These are phyloP conservation scores for Paracyclopina nana DNA, from an alignment of 1,140 invertebrate genomes.

Conservation along the genomic window DNA sequence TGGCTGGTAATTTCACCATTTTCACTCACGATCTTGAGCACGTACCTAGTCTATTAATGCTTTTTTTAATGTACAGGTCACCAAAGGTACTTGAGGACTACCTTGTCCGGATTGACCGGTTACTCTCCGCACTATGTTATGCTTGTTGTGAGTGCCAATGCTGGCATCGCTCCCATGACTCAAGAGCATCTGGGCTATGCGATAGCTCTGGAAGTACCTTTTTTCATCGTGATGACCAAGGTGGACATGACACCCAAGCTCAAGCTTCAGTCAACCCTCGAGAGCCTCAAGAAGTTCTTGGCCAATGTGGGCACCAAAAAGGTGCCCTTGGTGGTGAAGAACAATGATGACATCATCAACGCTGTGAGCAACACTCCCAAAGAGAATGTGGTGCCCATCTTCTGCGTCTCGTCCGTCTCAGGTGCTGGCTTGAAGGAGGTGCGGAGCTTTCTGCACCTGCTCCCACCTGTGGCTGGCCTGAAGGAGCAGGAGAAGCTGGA, in stretches of 20 bases:
- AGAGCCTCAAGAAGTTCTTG: slow-evolving; percentile 3
- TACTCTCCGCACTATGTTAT: slow-evolving; percentile 88
- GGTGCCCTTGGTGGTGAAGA: slow-evolving; percentile 39
- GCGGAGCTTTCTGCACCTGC: slow-evolving; percentile 50
- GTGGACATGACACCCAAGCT: slow-evolving; percentile 39
- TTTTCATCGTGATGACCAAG: slow-evolving; percentile 78
- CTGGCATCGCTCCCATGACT: slow-evolving; percentile 43
- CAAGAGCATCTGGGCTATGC: slow-evolving; percentile 67
- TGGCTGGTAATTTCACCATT: too few relatives aligned
- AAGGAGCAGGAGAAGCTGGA: slow-evolving; percentile 49
- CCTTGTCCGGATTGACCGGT: slow-evolving; percentile 76
- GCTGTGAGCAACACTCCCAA: slow-evolving; percentile 39
- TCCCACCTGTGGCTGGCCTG: slow-evolving; percentile 44
- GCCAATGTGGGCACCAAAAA: slow-evolving; percentile 12
- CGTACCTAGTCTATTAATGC: too few relatives aligned
- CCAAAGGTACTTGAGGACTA: slow-evolving; percentile 85
- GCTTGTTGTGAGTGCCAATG: slow-evolving; percentile 52
- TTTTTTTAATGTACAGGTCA: too few relatives aligned
- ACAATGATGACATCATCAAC: slow-evolving; percentile 47
- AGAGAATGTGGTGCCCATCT: slow-evolving; percentile 57
- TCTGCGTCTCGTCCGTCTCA: slow-evolving; percentile 82
- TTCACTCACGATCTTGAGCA: too few relatives aligned
- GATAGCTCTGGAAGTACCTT: slow-evolving; percentile 60
- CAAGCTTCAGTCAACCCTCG: slow-evolving; percentile 6
- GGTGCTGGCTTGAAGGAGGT: slow-evolving; percentile 60